Evolutionary conservation across 1,140 invertebrate species (phyloP).

Genomic region (Cardiocondyla obscurior): DNA sequence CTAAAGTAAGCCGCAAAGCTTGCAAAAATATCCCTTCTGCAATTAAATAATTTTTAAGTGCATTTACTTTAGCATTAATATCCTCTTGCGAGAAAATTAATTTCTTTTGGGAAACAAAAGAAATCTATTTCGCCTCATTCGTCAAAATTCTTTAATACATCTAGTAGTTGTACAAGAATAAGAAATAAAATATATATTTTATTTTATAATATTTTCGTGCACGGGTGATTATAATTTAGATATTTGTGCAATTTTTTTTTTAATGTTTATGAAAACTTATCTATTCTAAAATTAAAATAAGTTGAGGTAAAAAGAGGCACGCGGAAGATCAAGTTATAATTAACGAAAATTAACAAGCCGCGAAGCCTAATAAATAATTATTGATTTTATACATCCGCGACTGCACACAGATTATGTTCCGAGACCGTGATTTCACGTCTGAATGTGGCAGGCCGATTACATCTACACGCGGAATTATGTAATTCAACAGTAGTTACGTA

Average conservation of each 20-base stretch:
- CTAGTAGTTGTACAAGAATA: not conserved
- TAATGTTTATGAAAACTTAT: not conserved
- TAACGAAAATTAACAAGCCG: no score
- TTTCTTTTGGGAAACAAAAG: not conserved
- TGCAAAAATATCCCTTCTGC: not conserved
- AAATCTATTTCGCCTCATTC: not conserved
- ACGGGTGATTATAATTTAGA: not conserved
- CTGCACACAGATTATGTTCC: not conserved
- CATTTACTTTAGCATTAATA: not conserved
- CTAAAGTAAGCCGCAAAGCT: slow-evolving; percentile 85
- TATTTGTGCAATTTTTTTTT: no score
- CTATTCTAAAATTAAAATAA: no score
- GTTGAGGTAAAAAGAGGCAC: no score
- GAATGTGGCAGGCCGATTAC: not conserved
- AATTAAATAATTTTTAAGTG: not conserved
- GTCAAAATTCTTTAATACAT: not conserved
- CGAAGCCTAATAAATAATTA: no score
- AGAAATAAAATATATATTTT: not conserved
- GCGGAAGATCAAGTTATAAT: no score
- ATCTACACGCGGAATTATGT: not conserved
- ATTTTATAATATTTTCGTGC: no score
- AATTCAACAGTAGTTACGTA: not conserved
- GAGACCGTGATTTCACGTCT: not conserved
- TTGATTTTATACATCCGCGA: not conserved
- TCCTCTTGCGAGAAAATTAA: no score